Percentiles rank a stretch among this genome's conserved stretches.
phyloP scores from a whole-genome alignment of 2,888 invertebrate species.

The Rhopalosiphum nymphaeae region DNA sequence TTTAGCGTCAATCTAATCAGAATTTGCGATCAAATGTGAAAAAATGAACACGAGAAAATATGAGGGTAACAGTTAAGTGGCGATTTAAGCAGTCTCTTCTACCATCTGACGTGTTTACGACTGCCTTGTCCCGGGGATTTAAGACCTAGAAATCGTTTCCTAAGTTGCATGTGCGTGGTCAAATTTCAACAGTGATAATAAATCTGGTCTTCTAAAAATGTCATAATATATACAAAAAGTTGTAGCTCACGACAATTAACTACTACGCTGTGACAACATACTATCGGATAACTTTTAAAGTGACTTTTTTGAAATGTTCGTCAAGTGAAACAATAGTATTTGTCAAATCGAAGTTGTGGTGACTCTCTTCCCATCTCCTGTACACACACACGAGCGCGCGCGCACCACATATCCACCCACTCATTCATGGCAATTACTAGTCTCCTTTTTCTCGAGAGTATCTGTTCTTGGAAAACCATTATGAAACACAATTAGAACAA shows the following conservation, averaged over 20 bases:
- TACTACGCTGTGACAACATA: neutral
- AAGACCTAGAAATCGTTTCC: constrained; percentile 18
- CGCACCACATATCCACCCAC: neutral
- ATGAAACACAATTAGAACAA: constrained; percentile 23
- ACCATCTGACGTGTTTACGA: constrained; percentile 56
- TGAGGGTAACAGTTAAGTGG: constrained; percentile 44
- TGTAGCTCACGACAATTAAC: constrained; percentile 1
- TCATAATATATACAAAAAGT: constrained; percentile 18
- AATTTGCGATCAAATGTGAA: constrained; percentile 12
- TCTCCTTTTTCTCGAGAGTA: neutral
- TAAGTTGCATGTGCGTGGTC: constrained; percentile 26
- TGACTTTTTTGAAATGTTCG: constrained; percentile 24
- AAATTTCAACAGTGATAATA: constrained; percentile 34
- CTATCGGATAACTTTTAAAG: constrained; percentile 31
- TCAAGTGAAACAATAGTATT: constrained; percentile 42
- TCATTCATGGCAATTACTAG: neutral
- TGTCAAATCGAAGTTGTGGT: neutral
- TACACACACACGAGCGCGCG: neutral
- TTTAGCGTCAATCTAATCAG: constrained; percentile 20
- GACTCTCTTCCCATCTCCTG: neutral
- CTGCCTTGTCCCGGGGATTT: constrained; percentile 30
- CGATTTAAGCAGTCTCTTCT: constrained; percentile 9
- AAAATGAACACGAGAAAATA: constrained; percentile 31
- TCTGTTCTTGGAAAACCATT: neutral
- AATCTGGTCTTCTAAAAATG: constrained; percentile 39